A percentile compares a stretch with the other conserved stretches of the same genome.
phyloP scores from a whole-genome alignment of 1,140 invertebrate genomes.

The Atta texana region DNA sequence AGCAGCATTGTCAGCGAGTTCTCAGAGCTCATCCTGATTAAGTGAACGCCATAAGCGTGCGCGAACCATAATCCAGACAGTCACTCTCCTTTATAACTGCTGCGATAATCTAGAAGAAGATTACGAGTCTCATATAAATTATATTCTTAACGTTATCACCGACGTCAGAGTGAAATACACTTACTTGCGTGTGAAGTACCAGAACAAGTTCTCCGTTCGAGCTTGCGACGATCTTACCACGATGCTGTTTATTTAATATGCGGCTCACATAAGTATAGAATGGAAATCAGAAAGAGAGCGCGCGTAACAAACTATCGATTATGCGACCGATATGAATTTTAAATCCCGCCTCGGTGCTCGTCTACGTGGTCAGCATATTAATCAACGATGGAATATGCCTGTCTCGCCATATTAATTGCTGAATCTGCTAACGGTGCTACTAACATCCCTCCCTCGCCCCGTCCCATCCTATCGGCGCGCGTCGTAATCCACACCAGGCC shows the following conservation, averaged over 20 bases:
- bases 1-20: slow-evolving; percentile 59
- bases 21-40: slow-evolving; percentile 74
- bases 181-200: slow-evolving; percentile 7
- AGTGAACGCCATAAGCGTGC: slow-evolving; percentile 42
- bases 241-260: slow-evolving; percentile 18
- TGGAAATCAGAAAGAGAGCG: slow-evolving; percentile 39
- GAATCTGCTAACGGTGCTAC: slow-evolving; percentile 69
- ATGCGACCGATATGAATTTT: slow-evolving; percentile 55
- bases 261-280: not conserved
- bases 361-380: slow-evolving; percentile 44
- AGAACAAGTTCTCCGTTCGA: not conserved
- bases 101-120: slow-evolving; percentile 61
- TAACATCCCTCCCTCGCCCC: not conserved
- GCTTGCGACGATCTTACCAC: not conserved
- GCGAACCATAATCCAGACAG: slow-evolving; percentile 34
- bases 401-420: slow-evolving; percentile 73
- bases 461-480: slow-evolving; percentile 10
- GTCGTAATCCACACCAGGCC: slow-evolving; percentile 41
- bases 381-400: slow-evolving; percentile 54
- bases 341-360: slow-evolving; percentile 40
- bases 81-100: slow-evolving; percentile 13
- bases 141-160: not conserved
- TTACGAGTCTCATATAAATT: slow-evolving; percentile 35
- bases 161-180: not conserved
- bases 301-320: slow-evolving; percentile 55